These are phyloP conservation scores for Orientallactaga bullata DNA, from an alignment of 2,113 vertebrate genomes.

Conservation along the genomic window DNA sequence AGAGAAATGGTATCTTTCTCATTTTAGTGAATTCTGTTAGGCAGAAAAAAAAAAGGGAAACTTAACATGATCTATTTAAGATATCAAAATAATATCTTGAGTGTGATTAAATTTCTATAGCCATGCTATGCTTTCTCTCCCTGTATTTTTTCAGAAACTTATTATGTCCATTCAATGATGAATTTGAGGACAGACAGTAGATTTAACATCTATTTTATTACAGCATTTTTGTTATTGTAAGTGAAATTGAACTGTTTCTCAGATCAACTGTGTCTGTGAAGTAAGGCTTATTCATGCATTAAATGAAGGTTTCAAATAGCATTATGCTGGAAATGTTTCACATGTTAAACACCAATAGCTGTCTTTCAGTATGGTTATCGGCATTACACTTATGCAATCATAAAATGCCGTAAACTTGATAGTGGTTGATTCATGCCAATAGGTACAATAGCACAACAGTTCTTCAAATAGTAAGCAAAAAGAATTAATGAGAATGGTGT, in stretches of 20 bases:
- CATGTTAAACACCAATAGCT: conserved; percentile 72
- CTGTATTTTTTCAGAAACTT: conserved; percentile 25
- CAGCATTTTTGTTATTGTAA: conserved; percentile 58
- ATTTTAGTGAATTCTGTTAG: conserved; percentile 34
- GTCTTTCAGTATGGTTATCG: conserved; percentile 75
- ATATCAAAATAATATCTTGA: conserved; percentile 54
- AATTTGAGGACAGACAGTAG: conserved; percentile 36
- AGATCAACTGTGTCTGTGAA: conserved; percentile 61
- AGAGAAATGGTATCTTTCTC: neutral
- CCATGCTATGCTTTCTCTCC: neutral
- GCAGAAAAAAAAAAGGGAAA: neutral
- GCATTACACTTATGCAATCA: conserved; percentile 72
- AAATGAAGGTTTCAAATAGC: conserved; percentile 78
- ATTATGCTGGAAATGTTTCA: conserved; percentile 66
- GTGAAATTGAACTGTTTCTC: conserved; percentile 51
- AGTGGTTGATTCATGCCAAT: conserved; percentile 41
- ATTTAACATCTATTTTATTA: conserved; percentile 57
- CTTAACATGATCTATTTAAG: conserved; percentile 30
- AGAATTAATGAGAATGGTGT: conserved; percentile 55
- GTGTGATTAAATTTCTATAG: conserved; percentile 20
- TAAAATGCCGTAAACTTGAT: conserved; percentile 76
- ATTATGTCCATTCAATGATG: conserved; percentile 56
- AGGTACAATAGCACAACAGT: conserved; percentile 41
- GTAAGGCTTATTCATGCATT: conserved; percentile 69
- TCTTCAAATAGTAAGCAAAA: conserved; percentile 26